A percentile compares a stretch with the other conserved stretches of the same genome.
Conservation (phyloP, 2,797 vertebrate genomes). For the Alosa sapidissima region DNA sequence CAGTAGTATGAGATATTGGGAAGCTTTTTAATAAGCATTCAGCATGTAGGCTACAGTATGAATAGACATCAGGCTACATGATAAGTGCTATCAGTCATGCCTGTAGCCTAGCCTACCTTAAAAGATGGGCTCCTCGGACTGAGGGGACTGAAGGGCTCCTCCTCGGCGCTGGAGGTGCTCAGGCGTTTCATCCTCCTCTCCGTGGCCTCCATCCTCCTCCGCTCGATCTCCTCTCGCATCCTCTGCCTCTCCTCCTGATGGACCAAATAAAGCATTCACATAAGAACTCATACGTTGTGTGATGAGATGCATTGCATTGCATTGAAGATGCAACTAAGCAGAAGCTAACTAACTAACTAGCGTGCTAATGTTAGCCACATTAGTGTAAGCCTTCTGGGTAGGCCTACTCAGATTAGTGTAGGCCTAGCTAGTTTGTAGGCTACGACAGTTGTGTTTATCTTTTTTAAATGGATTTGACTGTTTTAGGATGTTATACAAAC, state of each 20-base stretch:
- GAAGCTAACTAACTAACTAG: not conserved
- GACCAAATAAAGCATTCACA: not conserved
- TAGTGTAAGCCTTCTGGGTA: no score
- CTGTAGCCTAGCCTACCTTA: slow-evolving; percentile 69
- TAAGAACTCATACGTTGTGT: not conserved
- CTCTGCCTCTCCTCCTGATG: slow-evolving; percentile 66
- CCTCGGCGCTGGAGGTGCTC: slow-evolving; percentile 60
- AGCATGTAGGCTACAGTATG: not conserved
- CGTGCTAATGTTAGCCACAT: not conserved
- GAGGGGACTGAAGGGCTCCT: slow-evolving; percentile 67
- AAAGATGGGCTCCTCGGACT: slow-evolving; percentile 77
- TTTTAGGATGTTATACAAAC: no score
- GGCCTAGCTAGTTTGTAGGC: no score
- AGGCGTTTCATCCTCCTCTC: slow-evolving; percentile 65
- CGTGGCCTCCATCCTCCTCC: slow-evolving; percentile 53
- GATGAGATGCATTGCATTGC: not conserved
- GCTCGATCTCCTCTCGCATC: slow-evolving; percentile 58
- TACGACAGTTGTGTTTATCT: no score
- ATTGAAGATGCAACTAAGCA: not conserved
- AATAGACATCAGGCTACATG: no score
- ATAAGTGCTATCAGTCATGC: no score
- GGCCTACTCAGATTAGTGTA: no score
- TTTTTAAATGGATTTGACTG: no score
- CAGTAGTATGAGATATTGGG: not conserved
- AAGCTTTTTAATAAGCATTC: not conserved